Conservation (phyloP, 2,888 invertebrate species). For the Sussaba pulchella region DNA sequence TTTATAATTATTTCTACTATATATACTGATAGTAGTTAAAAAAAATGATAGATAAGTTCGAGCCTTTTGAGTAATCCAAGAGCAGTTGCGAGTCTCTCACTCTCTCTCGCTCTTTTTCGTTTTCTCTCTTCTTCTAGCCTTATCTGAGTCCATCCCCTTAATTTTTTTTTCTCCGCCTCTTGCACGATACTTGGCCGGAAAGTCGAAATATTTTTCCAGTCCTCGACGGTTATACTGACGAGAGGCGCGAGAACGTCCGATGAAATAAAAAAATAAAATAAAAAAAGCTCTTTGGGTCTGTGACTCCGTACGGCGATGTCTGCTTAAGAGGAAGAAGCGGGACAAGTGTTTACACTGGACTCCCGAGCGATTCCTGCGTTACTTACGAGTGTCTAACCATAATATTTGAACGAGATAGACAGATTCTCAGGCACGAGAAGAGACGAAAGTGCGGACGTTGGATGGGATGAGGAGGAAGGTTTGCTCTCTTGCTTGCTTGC, state of each 20-base stretch:
- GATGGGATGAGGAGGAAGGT: slow-evolving; percentile 60
- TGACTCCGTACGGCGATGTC: slow-evolving; percentile 32
- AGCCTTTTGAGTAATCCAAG: too few relatives aligned
- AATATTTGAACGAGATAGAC: slow-evolving; percentile 79
- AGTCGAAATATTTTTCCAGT: slow-evolving; percentile 60
- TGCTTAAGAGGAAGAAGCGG: slow-evolving; percentile 56
- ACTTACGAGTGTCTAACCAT: slow-evolving; percentile 77
- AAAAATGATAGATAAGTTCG: background rate
- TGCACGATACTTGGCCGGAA: slow-evolving; percentile 27
- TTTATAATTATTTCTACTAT: too few relatives aligned
- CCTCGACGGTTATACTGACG: slow-evolving; percentile 33
- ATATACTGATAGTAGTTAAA: background rate
- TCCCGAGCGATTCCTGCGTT: slow-evolving; percentile 69
- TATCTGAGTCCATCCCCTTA: too few relatives aligned
- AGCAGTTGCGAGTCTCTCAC: too few relatives aligned
- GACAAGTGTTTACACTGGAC: slow-evolving; percentile 69
- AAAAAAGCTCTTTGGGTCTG: slow-evolving; percentile 48
- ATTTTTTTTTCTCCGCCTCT: slow-evolving; percentile 36
- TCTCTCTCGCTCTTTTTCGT: too few relatives aligned
- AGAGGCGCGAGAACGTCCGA: slow-evolving; percentile 28
- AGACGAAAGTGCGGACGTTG: slow-evolving; percentile 33
- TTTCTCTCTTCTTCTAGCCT: too few relatives aligned
- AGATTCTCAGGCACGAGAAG: slow-evolving; percentile 67
- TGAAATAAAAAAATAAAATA: slow-evolving; percentile 36
- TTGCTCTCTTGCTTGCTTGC: slow-evolving; percentile 70